A percentile compares a stretch with the other conserved stretches of the same genome.
phyloP scores from a whole-genome alignment of 1,140 invertebrate genomes.

The Lepidurus apus region DNA sequence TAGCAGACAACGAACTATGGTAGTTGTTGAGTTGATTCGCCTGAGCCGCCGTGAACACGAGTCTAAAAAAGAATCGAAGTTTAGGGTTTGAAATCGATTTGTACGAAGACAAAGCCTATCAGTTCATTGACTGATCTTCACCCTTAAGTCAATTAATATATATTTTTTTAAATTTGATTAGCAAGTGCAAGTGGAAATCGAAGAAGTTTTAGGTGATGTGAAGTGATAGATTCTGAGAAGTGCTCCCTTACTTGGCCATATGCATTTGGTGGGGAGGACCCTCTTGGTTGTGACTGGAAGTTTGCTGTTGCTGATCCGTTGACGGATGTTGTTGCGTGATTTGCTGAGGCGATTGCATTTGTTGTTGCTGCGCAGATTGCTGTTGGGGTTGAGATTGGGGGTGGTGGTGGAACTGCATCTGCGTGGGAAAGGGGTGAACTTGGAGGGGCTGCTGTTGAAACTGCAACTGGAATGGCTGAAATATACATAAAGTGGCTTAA shows the following conservation, averaged over 20 bases:
- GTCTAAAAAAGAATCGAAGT: background rate
- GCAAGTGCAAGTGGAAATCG: no score
- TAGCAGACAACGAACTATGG: background rate
- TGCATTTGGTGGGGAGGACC: slow-evolving; percentile 37
- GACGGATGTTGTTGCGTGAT: slow-evolving; percentile 35
- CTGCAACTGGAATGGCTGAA: slow-evolving; percentile 35
- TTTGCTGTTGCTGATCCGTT: slow-evolving; percentile 36
- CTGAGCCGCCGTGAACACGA: background rate
- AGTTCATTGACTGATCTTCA: no score
- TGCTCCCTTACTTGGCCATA: background rate
- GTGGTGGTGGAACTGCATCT: slow-evolving; percentile 37
- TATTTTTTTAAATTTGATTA: no score
- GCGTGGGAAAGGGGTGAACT: slow-evolving; percentile 39
- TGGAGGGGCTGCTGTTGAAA: slow-evolving; percentile 36
- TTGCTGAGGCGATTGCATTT: slow-evolving; percentile 37
- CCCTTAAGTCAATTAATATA: no score
- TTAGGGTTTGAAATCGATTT: background rate
- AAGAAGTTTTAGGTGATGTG: no score
- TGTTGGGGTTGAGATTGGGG: slow-evolving; percentile 35
- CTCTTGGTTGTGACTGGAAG: slow-evolving; percentile 38
- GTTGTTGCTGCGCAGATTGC: slow-evolving; percentile 39
- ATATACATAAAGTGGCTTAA: background rate
- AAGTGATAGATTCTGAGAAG: no score
- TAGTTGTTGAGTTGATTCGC: background rate
- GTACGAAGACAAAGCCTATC: no score